Evolutionary conservation across 2,113 vertebrate species (phyloP).

Genomic region (Vidua macroura): DNA sequence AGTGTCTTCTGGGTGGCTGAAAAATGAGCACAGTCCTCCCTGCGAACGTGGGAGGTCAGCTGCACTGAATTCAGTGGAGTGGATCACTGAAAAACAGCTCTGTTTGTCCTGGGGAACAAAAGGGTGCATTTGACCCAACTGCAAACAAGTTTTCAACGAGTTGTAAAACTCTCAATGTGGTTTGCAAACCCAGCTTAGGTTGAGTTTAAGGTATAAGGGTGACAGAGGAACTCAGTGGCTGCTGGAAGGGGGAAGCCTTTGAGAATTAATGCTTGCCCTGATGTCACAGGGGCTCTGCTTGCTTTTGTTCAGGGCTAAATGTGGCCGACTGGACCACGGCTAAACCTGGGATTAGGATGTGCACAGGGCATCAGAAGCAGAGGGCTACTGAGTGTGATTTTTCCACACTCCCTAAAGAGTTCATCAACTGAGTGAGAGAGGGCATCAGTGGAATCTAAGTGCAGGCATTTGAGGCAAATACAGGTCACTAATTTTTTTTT

Average conservation of each 20-base stretch:
- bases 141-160: not conserved
- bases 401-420: not conserved
- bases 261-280: not conserved
- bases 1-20: not conserved
- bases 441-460: not conserved
- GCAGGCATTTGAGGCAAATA: not conserved
- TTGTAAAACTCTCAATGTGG: not conserved
- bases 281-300: not conserved
- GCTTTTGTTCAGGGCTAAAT: not conserved
- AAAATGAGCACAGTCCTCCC: not conserved
- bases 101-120: not conserved
- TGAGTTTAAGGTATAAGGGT: not conserved
- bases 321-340: not conserved
- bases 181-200: not conserved
- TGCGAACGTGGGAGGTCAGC: accelerated
- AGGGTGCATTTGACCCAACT: not conserved
- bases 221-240: not conserved
- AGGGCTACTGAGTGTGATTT: not conserved
- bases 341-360: not conserved
- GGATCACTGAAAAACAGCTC: not conserved
- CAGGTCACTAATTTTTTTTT: not conserved
- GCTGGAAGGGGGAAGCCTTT: not conserved
- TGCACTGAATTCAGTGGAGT: not conserved
- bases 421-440: not conserved
- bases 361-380: not conserved